A percentile compares a stretch with the other conserved stretches of the same genome.
phyloP scores from a whole-genome alignment of 2,888 invertebrate species.

The Gerosis bhagava region DNA sequence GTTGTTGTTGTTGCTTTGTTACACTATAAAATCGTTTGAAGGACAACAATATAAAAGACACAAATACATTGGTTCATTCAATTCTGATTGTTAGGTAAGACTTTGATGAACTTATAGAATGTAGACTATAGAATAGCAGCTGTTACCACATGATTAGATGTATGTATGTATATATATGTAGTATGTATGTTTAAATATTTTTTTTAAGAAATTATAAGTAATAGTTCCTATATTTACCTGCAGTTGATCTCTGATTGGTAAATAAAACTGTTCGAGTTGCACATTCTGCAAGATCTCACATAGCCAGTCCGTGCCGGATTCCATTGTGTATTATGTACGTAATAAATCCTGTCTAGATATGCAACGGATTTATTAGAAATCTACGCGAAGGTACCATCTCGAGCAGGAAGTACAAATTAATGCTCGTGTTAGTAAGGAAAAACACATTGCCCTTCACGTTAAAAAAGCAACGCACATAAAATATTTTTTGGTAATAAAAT shows the following conservation, averaged over 20 bases:
- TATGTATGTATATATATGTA: too few species aligned
- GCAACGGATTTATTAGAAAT: slow-evolving; percentile 38
- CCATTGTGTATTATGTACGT: slow-evolving; percentile 49
- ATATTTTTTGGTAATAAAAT: neutral
- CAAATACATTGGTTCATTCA: too few species aligned
- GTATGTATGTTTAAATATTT: too few species aligned
- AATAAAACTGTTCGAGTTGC: slow-evolving; percentile 95
- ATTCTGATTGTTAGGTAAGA: too few species aligned
- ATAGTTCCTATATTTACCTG: slow-evolving; percentile 88
- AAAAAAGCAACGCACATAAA: neutral
- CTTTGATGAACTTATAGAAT: too few species aligned
- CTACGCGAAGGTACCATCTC: slow-evolving; percentile 56
- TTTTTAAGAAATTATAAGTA: too few species aligned
- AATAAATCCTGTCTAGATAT: slow-evolving; percentile 26
- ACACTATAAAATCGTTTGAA: too few species aligned
- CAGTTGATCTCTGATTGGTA: slow-evolving; percentile 94
- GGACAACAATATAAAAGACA: too few species aligned
- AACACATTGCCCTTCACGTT: neutral
- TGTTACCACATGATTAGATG: too few species aligned
- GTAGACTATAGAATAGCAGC: too few species aligned
- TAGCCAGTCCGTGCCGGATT: slow-evolving; percentile 88
- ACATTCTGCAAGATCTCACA: slow-evolving; percentile 94
- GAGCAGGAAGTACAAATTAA: slow-evolving; percentile 64
- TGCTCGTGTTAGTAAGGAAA: slow-evolving; percentile 24
- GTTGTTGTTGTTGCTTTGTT: too few species aligned